These are phyloP conservation scores for Hypomesus transpacificus DNA, from an alignment of 2,113 vertebrate genomes.

Conservation along the genomic window DNA sequence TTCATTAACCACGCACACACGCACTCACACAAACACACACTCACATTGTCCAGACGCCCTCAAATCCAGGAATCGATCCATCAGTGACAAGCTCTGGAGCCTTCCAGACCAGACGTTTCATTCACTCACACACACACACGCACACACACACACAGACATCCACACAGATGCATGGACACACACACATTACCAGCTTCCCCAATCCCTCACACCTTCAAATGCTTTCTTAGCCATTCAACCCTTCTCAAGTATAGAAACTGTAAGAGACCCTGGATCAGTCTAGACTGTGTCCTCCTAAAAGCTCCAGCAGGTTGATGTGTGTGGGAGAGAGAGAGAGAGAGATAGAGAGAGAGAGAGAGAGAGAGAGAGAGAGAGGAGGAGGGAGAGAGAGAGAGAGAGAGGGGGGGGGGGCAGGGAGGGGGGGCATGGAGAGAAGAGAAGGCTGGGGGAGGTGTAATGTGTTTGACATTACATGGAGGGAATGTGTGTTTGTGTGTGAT, in stretches of 20 bases:
- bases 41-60: conserved; percentile 22
- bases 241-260: too few species aligned
- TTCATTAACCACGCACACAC: conserved; percentile 46
- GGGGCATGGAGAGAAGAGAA: not conserved
- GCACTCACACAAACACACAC: conserved; percentile 14
- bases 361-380: conserved; percentile 10
- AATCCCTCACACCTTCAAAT: not conserved
- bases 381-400: conserved; percentile 8
- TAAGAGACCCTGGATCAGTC: too few species aligned
- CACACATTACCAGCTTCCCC: not conserved
- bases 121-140: not conserved
- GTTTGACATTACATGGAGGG: not conserved
- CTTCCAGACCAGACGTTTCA: conserved; percentile 14
- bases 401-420: not conserved
- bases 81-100: conserved; percentile 36
- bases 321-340: not conserved
- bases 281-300: conserved; percentile 5
- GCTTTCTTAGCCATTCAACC: not conserved
- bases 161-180: not conserved
- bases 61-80: conserved; percentile 39
- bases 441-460: conserved; percentile 35
- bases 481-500: conserved; percentile 4
- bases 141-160: conserved; percentile 5
- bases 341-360: not conserved
- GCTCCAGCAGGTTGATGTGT: conserved; percentile 6